Conservation (phyloP, 2,888 invertebrate species). For the Iselma pallidipennis region DNA sequence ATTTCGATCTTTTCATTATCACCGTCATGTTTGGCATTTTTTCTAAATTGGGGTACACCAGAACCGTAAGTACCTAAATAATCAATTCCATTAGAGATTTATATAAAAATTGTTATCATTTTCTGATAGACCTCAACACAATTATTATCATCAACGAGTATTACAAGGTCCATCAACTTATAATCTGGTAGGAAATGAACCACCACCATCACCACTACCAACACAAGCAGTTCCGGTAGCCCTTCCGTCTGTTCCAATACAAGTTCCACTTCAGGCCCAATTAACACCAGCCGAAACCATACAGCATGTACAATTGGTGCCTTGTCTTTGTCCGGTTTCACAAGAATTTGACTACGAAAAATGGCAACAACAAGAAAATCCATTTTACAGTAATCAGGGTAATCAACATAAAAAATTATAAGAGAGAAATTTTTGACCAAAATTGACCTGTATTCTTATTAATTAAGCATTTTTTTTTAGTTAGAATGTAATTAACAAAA, state of each 20-base stretch:
- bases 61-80: conserved; percentile 29
- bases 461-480: neutral
- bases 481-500: no score
- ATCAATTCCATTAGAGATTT: conserved; percentile 4
- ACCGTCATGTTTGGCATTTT: conserved; percentile 24
- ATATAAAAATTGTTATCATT: conserved; percentile 1
- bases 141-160: conserved; percentile 32
- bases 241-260: conserved; percentile 63
- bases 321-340: conserved; percentile 68
- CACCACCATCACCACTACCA: conserved; percentile 22
- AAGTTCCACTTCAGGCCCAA: conserved; percentile 61
- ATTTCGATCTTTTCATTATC: neutral
- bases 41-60: conserved; percentile 27
- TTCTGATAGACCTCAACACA: conserved; percentile 18
- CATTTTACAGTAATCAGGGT: conserved; percentile 18
- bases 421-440: neutral
- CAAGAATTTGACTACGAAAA: conserved; percentile 63
- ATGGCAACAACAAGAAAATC: conserved; percentile 38
- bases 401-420: conserved; percentile 11
- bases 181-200: conserved; percentile 33
- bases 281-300: conserved; percentile 59
- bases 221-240: conserved; percentile 30
- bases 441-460: neutral
- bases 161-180: conserved; percentile 27
- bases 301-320: conserved; percentile 68